Base-by-base conservation (phyloP, 2,888 invertebrate species). In the Coenonympha arcania region DNA sequence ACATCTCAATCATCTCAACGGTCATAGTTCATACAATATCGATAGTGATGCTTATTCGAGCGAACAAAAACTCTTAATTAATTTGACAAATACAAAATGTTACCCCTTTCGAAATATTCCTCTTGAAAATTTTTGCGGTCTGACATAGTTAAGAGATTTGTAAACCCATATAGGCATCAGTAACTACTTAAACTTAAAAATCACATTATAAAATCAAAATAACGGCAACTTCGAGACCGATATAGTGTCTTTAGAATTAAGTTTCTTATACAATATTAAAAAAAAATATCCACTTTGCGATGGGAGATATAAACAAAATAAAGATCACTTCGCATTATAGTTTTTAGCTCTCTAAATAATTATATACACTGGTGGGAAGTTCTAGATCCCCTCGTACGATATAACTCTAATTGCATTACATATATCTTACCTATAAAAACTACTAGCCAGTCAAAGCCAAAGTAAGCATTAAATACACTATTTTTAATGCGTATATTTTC, bases 401-500 rank as follows among this genome's bases (percentile, higher is more conserved):
- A 52, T 54, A 52, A 60, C 22, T 46, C 57, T 61, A 61, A 52
- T 47, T 55, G 26, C 67, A 71, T 74, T 71, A 66, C 63, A 73
- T 72, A 70, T 65, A 58, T 72, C 73, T 74, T 73, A 44, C 66
- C 74, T 80, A 81, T 69, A 67, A 76, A 74, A 73, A 79, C n/a
- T n/a, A n/a, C n/a, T n/a, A 80, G 84, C 83, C 79, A 81, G 80
- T 81, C 79, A 69, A 80, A 81, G 82, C 78, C 73, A 72, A 74
- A 57, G 72, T 63, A 79, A 78, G 79, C 80, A 74, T 76, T 76
- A 73, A 71, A 72, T 79, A 79, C 71, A 79, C 80, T 84, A 84
- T 71, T 74, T 72, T 79, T 85, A 86, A 85, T 78, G 86, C 86
- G 86, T 81, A 86, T 86, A 76, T 77, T 85, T 86, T 85, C 85